Evolutionary conservation across 2,113 vertebrate species (phyloP).

Genomic region (Plecturocebus donacophilus): DNA sequence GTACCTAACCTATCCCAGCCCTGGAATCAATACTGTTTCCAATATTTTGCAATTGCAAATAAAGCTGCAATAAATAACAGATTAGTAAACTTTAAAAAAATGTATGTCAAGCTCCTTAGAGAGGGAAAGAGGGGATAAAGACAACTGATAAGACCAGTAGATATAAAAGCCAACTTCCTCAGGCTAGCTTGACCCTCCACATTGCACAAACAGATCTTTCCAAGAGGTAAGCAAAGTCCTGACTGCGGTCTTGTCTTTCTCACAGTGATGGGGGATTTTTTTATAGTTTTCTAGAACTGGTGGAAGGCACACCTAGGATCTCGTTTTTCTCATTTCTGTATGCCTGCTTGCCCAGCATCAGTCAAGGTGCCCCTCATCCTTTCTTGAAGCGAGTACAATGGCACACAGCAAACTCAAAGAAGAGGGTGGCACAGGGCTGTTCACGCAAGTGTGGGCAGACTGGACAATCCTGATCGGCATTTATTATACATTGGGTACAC

Average conservation of each 20-base stretch:
- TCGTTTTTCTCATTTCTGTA: background rate
- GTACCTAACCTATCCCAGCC: background rate
- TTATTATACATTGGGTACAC: background rate
- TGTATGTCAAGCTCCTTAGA: background rate
- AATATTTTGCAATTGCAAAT: background rate
- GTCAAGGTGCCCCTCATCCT: background rate
- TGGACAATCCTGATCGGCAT: background rate
- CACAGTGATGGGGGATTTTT: background rate
- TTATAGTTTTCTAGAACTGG: background rate
- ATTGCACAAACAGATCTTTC: background rate
- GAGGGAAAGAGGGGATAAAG: background rate
- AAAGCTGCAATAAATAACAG: background rate
- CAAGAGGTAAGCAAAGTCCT: background rate
- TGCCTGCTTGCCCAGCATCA: background rate
- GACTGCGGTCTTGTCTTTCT: background rate
- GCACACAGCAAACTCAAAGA: background rate
- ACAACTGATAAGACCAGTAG: background rate
- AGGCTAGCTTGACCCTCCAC: background rate
- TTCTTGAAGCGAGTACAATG: background rate
- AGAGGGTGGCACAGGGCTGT: background rate
- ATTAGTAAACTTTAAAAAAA: background rate
- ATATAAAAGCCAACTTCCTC: background rate
- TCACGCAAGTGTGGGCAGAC: background rate
- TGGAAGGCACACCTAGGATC: background rate
- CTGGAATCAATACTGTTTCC: background rate